Conservation (phyloP, 2,888 invertebrate species). For the Ceramica pisi region DNA sequence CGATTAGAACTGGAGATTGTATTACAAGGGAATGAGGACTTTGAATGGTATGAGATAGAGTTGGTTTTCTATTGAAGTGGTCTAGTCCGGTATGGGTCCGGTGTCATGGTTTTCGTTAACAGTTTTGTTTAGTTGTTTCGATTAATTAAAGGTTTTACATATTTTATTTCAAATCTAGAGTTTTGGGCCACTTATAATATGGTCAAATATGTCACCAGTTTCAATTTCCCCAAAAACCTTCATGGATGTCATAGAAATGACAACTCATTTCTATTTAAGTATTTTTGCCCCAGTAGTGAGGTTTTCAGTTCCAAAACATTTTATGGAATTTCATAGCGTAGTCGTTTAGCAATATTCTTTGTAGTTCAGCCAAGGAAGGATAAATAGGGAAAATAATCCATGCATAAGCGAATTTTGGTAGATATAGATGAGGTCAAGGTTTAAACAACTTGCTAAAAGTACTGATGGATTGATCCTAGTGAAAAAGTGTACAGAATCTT, state of each 20-base stretch:
- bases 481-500: too few relatives aligned
- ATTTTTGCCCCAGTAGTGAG: background rate
- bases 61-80: background rate
- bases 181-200: background rate
- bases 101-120: background rate
- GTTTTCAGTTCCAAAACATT: too few relatives aligned
- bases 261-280: background rate
- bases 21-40: background rate
- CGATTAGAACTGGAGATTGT: conserved; percentile 30
- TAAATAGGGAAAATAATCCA: too few relatives aligned
- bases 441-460: too few relatives aligned
- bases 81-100: background rate
- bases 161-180: background rate
- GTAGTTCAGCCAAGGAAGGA: too few relatives aligned
- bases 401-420: too few relatives aligned
- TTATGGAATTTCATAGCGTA: too few relatives aligned
- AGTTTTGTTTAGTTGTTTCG: background rate
- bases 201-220: background rate
- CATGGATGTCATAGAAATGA: background rate
- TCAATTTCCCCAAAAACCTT: background rate
- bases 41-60: accelerated
- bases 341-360: too few relatives aligned
- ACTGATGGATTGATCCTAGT: too few relatives aligned
- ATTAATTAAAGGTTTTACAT: background rate
- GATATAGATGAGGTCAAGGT: too few relatives aligned